These are phyloP conservation scores for cattle (Bos taurus) DNA, from an alignment of 2,113 vertebrate species.

Conservation along the genomic window ARS-UCD2.0 NC_037344.1:54762001-54762500, in stretches of 20 bases:
- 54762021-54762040: not conserved
- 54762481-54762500: not conserved
- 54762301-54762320: not conserved
- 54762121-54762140: not conserved
- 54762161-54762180: not conserved
- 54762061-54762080: not conserved
- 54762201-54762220: not conserved
- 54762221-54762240: not conserved
- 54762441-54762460: not conserved
- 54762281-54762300: not conserved
- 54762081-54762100: not conserved
- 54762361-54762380: not conserved
- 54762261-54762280: not conserved
- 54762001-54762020: not conserved
- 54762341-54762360: not conserved
- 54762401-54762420: not conserved
- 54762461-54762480: not conserved
- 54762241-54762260: not conserved
- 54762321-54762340: not conserved
- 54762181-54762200: not conserved
- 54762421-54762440: not conserved
- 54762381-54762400: not conserved
- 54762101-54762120: not conserved
- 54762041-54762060: not conserved
- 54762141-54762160: not conserved